Conservation (phyloP, 2,113 vertebrate genomes). For the western clawed frog (Xenopus tropicalis) region UCB_Xtro_10.0 CM004445.2:109437501-109438000, state of each 20-base stretch:
- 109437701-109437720: not conserved
- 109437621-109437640: not conserved
- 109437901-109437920: too few relatives aligned
- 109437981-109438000: too few relatives aligned
- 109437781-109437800: not conserved
- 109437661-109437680: not conserved
- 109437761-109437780: too few relatives aligned
- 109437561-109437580: not conserved
- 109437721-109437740: too few relatives aligned
- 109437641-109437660: not conserved
- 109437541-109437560: not conserved
- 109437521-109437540: too few relatives aligned
- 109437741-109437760: too few relatives aligned
- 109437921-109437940: too few relatives aligned
- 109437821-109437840: not conserved
- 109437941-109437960: too few relatives aligned
- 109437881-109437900: too few relatives aligned
- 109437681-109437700: not conserved
- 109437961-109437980: too few relatives aligned
- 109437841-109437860: not conserved
- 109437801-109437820: not conserved
- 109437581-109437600: not conserved
- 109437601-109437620: not conserved
- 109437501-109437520: too few relatives aligned
- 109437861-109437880: too few relatives aligned